phyloP scores from a whole-genome alignment of 2,888 invertebrate genomes.

The Thalpophila matura region DNA sequence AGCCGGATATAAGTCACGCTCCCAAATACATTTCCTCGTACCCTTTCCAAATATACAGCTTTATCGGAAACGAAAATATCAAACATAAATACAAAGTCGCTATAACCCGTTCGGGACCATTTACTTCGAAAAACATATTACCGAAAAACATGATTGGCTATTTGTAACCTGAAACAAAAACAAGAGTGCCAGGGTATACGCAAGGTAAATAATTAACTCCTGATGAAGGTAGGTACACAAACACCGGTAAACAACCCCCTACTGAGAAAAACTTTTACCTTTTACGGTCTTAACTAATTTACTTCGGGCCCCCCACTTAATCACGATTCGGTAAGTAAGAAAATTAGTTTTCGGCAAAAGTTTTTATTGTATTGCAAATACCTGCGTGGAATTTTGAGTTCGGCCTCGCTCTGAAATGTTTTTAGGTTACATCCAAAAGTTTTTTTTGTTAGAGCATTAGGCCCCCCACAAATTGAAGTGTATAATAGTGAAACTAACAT shows the following conservation, averaged over 20 bases:
- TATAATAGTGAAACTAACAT: too few relatives aligned
- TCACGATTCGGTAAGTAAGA: conserved; percentile 32
- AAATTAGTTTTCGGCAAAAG: conserved; percentile 36
- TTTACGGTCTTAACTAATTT: conserved; percentile 37
- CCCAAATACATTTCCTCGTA: not conserved
- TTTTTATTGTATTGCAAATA: conserved; percentile 43
- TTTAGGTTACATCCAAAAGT: not conserved
- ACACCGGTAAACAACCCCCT: conserved; percentile 10
- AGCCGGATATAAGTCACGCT: too few relatives aligned
- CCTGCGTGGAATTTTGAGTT: conserved; percentile 1
- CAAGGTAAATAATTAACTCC: conserved; percentile 13
- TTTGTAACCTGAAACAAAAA: not conserved
- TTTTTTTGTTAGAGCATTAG: too few relatives aligned
- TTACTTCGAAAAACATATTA: not conserved
- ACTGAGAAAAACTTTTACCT: conserved; percentile 31
- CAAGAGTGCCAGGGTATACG: not conserved
- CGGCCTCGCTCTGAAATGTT: not conserved
- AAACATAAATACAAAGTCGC: not conserved
- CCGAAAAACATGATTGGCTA: not conserved
- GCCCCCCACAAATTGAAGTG: too few relatives aligned
- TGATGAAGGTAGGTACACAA: conserved; percentile 2
- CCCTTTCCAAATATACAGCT: not conserved
- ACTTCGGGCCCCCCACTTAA: conserved; percentile 16
- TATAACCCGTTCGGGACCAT: not conserved
- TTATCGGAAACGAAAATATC: not conserved